A percentile compares a stretch with the other conserved stretches of the same genome.
Evolutionary conservation across 2,113 vertebrate species (phyloP).

Genomic region (Burhinus bistriatus): DNA sequence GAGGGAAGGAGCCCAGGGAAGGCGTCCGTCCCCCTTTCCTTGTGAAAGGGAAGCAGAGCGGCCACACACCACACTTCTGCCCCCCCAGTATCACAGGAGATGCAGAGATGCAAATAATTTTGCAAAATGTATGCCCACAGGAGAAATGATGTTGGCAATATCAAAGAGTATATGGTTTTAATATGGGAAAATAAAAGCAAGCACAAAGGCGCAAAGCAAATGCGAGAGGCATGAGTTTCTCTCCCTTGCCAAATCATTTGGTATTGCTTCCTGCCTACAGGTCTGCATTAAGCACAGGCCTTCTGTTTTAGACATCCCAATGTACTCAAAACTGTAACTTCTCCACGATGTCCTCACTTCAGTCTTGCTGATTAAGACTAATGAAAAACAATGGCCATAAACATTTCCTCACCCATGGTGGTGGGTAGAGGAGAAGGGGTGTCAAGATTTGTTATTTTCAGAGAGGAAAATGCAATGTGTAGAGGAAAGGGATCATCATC

Average conservation of each 20-base stretch:
- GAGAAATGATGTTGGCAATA: background rate
- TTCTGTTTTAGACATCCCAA: background rate
- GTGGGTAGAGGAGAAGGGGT: background rate
- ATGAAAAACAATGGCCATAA: background rate
- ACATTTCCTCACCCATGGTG: background rate
- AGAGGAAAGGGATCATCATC: background rate
- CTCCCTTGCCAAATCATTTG: background rate
- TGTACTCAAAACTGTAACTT: background rate
- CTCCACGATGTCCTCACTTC: background rate
- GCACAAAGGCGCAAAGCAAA: background rate
- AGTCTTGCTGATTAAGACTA: background rate
- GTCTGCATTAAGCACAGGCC: background rate
- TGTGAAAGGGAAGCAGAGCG: background rate
- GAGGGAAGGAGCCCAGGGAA: background rate
- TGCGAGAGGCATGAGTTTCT: background rate
- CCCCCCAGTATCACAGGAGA: background rate
- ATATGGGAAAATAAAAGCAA: background rate
- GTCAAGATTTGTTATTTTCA: background rate
- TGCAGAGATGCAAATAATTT: background rate
- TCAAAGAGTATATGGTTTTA: background rate
- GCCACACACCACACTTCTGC: no score
- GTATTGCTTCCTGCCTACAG: background rate
- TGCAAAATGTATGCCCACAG: background rate
- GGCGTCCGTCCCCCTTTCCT: fast-evolving
- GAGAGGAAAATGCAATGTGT: background rate